Base-by-base conservation (phyloP, 1,140 invertebrate genomes). In the Drosophila guanche region DNA sequence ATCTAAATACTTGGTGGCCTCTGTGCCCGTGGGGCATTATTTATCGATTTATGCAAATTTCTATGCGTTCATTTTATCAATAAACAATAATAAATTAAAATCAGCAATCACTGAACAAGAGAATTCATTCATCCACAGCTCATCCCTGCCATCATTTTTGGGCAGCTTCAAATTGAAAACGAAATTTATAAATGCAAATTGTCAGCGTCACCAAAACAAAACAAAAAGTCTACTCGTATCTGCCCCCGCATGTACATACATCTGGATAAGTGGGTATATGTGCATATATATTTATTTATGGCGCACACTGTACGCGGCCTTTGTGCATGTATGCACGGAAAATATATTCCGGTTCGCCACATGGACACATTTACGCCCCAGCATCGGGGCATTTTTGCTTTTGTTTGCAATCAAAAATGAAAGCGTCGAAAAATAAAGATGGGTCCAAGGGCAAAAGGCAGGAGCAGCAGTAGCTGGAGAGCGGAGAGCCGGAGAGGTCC, bases 1-100 rank as follows among this genome's bases (percentile, higher is more conserved):
- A 85, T 80, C 81, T 77, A 75, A 81, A 85, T 27, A 27, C 60
- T 79, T 45, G 52, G 52, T 45, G 52, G 52, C 40, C 66, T 52
- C 41, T 51, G 20, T n/a, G 42, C 46, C 68, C 16, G 16, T 1
- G 43, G 57, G 45, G 45, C 66, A 85, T 88, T 88, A 86, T 86
- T 88, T 80, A 86, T 88, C 83, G 81, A 86, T 86, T 86, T 86
- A 86, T 86, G 81, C 83, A 86, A 86, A 86, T 86, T 63, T 63
- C 68, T 27, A 23, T 60, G 50, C 60, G 40, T 57, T 47, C 74
- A 81, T 81, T 86, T 86, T 88, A 86, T 86, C 81, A 88, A 86
- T 86, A 86, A 86, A 88, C 81, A 86, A 86, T 81, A 86, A 85
- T 86, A 85, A 86, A 86, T 85, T 80, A 85, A 86, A 85, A 81